These are phyloP conservation scores for Remorina albescens DNA, from an alignment of 2,797 vertebrate species.

Conservation along the genomic window DNA sequence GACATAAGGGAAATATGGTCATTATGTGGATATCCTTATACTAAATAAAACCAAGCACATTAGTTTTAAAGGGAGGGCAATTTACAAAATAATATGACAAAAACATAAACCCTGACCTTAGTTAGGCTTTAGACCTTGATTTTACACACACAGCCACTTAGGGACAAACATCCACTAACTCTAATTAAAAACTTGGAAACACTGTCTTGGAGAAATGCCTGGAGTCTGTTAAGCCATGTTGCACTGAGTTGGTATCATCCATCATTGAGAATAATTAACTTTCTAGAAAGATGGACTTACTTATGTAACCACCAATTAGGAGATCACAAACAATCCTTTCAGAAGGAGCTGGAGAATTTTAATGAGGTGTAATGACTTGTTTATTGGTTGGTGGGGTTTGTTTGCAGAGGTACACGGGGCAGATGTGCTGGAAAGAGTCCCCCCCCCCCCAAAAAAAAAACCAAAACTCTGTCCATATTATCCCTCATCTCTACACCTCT, in stretches of 20 bases:
- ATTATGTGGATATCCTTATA: constrained; percentile 11
- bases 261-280: constrained; percentile 76
- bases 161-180: constrained; percentile 18
- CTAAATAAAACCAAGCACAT: constrained; percentile 30
- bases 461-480: constrained; percentile 32
- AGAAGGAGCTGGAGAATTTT: constrained; percentile 56
- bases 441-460: no score
- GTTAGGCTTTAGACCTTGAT: constrained; percentile 20
- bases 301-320: constrained; percentile 79
- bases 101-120: constrained; percentile 25
- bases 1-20: constrained; percentile 1
- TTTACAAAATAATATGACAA: not conserved
- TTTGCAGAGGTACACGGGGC: constrained; percentile 49
- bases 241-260: constrained; percentile 48
- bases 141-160: constrained; percentile 13
- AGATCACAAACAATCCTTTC: constrained; percentile 70
- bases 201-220: constrained; percentile 53
- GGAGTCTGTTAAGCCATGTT: constrained; percentile 58
- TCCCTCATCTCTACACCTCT: constrained; percentile 21
- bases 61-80: not conserved
- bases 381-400: constrained; percentile 59
- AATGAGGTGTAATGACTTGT: constrained; percentile 72
- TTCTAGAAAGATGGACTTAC: constrained; percentile 73
- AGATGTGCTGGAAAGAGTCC: constrained; percentile 50
- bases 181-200: constrained; percentile 63